Percentiles rank a stretch among this genome's conserved stretches.
Conservation (phyloP, 2,797 vertebrate species). For the Xerus rutilus region DNA sequence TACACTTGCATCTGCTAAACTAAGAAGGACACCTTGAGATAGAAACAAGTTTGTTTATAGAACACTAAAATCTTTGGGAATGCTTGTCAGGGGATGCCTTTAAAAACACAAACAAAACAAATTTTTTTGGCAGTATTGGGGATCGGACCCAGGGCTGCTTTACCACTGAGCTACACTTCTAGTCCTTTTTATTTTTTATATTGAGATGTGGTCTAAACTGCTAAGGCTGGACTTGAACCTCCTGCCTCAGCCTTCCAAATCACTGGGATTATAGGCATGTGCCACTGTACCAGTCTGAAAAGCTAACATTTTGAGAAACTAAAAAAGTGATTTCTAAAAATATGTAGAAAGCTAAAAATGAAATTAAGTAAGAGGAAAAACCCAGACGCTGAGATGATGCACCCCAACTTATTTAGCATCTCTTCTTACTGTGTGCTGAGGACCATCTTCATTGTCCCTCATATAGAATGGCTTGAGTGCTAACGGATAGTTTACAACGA, state of each 20-base stretch:
- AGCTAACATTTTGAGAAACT: neutral
- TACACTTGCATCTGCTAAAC: neutral
- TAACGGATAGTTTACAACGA: conserved; percentile 96
- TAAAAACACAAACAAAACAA: neutral
- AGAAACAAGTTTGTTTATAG: conserved; percentile 30
- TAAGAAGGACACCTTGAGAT: neutral
- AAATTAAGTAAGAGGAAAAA: conserved; percentile 39
- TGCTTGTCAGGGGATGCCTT: neutral
- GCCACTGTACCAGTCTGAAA: too few species aligned
- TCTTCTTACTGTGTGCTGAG: conserved; percentile 92
- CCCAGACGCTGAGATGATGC: neutral
- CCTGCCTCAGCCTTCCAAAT: neutral
- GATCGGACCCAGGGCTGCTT: neutral
- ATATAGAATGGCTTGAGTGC: conserved; percentile 98
- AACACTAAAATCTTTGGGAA: neutral
- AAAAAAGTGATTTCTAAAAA: conserved; percentile 35
- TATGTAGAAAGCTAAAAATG: neutral
- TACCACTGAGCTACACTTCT: neutral
- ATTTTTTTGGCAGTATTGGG: neutral
- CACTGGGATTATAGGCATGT: neutral
- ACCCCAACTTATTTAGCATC: neutral
- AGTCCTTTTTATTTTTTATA: neutral
- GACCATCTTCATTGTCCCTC: conserved; percentile 94
- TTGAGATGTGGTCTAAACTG: neutral
- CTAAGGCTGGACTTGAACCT: neutral